phyloP scores from a whole-genome alignment of 2,888 invertebrate species.

The Troides oblongomaculatus region DNA sequence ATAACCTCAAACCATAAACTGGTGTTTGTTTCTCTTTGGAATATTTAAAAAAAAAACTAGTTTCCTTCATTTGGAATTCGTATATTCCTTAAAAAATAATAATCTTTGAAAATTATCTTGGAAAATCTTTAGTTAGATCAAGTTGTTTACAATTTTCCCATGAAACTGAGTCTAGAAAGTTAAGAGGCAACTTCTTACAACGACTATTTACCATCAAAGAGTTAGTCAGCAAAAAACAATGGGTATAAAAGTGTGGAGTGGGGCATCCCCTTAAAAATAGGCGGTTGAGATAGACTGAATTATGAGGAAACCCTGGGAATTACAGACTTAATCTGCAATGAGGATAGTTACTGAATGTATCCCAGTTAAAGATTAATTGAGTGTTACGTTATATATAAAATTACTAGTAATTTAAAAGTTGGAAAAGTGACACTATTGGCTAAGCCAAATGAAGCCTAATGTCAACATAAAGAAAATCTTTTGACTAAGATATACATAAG shows the following conservation, averaged over 20 bases:
- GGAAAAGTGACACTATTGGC: too few relatives aligned
- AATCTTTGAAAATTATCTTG: too few relatives aligned
- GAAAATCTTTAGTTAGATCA: too few relatives aligned
- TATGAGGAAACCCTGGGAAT: constrained; percentile 5
- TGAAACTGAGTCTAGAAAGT: not conserved
- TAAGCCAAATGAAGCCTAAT: too few relatives aligned
- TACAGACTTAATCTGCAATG: not conserved
- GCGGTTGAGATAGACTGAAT: constrained; percentile 8
- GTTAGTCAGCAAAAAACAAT: constrained; percentile 15
- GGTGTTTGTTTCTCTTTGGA: not conserved
- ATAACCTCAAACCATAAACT: not conserved
- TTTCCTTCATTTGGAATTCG: not conserved
- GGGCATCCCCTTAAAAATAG: not conserved
- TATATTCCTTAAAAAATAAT: not conserved
- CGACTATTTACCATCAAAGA: constrained; percentile 8
- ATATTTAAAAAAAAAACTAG: too few relatives aligned
- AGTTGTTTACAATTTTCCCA: not conserved
- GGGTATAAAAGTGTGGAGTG: not conserved
- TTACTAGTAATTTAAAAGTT: too few relatives aligned
- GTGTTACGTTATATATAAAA: too few relatives aligned
- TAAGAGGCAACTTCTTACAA: constrained; percentile 13
- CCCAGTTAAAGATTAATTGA: too few relatives aligned
- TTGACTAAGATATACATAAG: too few relatives aligned
- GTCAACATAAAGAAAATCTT: too few relatives aligned
- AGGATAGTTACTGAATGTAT: not conserved